phyloP scores from a whole-genome alignment of 2,113 vertebrate genomes.

The Lamprologus lemairii region DNA sequence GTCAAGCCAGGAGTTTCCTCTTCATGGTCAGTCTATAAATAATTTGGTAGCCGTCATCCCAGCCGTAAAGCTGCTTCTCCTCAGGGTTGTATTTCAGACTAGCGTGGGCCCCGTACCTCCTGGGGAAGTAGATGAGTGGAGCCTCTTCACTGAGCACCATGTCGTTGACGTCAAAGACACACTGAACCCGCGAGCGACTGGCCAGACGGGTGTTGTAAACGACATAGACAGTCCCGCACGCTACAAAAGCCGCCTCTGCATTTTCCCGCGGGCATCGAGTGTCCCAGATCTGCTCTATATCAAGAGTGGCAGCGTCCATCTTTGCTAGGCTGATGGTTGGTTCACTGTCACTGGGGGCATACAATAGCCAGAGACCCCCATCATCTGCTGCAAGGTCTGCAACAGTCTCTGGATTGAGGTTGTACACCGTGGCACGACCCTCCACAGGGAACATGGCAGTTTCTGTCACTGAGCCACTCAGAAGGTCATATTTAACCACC shows the following conservation, averaged over 20 bases:
- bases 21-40: constrained; percentile 89
- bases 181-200: constrained; percentile 88
- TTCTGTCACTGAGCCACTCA: constrained; percentile 78
- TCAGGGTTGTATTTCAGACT: constrained; percentile 90
- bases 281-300: constrained; percentile 96
- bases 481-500: constrained; percentile 86
- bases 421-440: constrained; percentile 77
- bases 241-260: constrained; percentile 87
- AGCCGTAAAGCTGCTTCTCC: constrained; percentile 88
- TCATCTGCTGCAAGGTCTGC: constrained; percentile 85
- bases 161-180: constrained; percentile 89
- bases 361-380: constrained; percentile 91
- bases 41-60: constrained; percentile 97
- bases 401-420: constrained; percentile 79
- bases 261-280: constrained; percentile 87
- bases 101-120: constrained; percentile 84
- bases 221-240: constrained; percentile 88
- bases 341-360: constrained; percentile 77
- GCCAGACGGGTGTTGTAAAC: constrained; percentile 92
- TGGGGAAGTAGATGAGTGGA: constrained; percentile 89
- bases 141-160: constrained; percentile 78
- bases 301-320: constrained; percentile 83
- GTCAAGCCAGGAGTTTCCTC: constrained; percentile 73
- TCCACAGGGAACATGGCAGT: constrained; percentile 84
- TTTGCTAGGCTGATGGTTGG: constrained; percentile 88